Evolutionary conservation across 2,888 invertebrate genomes (phyloP), one percentile per base, ranked within the genome.

Genomic region (Agelastica alni): DNA sequence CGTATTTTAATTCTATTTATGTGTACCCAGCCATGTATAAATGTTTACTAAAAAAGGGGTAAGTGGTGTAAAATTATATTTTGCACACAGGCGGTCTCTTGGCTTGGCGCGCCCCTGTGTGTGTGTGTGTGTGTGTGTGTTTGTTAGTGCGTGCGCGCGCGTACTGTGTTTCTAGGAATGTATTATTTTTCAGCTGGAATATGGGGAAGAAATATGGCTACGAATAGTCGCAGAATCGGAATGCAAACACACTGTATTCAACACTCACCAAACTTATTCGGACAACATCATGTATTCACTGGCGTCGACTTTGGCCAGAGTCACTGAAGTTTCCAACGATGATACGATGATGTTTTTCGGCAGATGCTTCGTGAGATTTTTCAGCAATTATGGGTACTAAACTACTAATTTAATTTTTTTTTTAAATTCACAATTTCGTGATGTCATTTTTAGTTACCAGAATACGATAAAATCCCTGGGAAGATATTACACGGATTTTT

Each of bases 271-370:
- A 78, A 86, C 88, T 69, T 93, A 93, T 73, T 87, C 91, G 2
- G 93, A 93, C 70, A 81, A 84, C 12, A 78, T 92, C 31, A 93
- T 95, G 87, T 82, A 87, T 0, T 83, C 87, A 41, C 78, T 95
- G 45, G 94, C 94, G 0, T 80, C 81, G n/a, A 88, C 90, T 1
- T 79, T 91, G 54, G 86, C 91, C 0, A 75, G 78, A 9, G 78
- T 84, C 36, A 83, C 84, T 1, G 79, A 80, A 3, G 78, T 82
- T 53, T 84, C 88, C 0, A 83, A 86, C 34, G 89, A 93, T 62
- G 85, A 85, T 65, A 89, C 88, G 62, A 91, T 95, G 91, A 83
- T 84, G 62, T 93, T 90, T 76, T 95, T 95, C 67, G 95, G 95
- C 3, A 84, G 86, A 69, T 94, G 93, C 70, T 95, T 95, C 68